Conservation (phyloP, 1,140 invertebrate species). For the Leguminivora glycinivorella region DNA sequence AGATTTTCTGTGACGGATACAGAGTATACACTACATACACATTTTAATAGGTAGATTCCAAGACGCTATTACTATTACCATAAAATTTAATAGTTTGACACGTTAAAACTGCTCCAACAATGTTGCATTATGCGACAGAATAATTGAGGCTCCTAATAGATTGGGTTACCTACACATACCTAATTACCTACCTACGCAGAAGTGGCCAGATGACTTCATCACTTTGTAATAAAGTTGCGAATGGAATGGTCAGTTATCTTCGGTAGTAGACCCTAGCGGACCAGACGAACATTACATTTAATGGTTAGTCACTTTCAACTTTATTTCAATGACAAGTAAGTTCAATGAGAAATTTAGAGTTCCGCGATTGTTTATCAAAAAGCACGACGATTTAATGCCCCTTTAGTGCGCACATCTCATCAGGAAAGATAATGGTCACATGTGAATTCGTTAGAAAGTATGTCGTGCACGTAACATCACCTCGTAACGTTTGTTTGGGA, state of each 20-base stretch:
- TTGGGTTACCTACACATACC: not conserved
- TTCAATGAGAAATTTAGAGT: not conserved
- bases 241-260: not conserved
- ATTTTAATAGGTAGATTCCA: too few relatives aligned
- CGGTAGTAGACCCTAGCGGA: not conserved
- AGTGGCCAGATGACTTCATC: not conserved
- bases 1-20: too few relatives aligned
- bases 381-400: not conserved
- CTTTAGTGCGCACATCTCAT: not conserved
- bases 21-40: too few relatives aligned
- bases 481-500: slow-evolving; percentile 18
- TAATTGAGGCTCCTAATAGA: not conserved
- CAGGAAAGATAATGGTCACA: not conserved
- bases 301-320: not conserved
- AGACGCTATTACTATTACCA: too few relatives aligned
- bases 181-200: too few relatives aligned
- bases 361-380: not conserved
- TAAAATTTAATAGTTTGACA: too few relatives aligned
- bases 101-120: not conserved
- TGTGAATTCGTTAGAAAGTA: slow-evolving; percentile 21
- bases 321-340: not conserved
- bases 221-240: not conserved
- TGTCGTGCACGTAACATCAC: slow-evolving; percentile 21
- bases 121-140: not conserved
- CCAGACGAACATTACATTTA: not conserved